Evolutionary conservation across 2,113 vertebrate genomes (phyloP).

Genomic region (Leucopsar rothschildi): DNA sequence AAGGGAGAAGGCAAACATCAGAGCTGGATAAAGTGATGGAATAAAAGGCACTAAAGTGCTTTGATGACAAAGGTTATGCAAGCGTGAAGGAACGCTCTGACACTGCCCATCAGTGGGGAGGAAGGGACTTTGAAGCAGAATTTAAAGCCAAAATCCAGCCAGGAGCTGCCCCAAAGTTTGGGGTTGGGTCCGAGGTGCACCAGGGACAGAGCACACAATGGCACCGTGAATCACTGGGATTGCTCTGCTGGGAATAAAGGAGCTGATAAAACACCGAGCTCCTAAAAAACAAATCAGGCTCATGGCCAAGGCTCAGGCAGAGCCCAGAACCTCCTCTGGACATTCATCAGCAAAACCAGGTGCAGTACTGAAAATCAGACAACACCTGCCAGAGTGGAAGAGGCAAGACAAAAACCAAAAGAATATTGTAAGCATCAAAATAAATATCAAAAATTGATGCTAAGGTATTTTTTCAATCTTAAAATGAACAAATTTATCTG

Average conservation of each 20-base stretch:
- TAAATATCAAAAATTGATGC: not conserved
- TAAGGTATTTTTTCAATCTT: not conserved
- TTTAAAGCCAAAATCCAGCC: conserved; percentile 54
- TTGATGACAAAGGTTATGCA: conserved; percentile 70
- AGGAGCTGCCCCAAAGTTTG: not conserved
- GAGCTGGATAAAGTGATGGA: conserved; percentile 64
- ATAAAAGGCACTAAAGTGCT: conserved; percentile 69
- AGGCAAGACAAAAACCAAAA: not conserved
- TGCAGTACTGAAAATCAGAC: not conserved
- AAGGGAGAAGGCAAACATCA: conserved; percentile 62
- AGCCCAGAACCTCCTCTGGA: not conserved
- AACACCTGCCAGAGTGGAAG: not conserved
- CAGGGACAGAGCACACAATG: not conserved
- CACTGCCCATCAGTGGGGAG: conserved; percentile 33
- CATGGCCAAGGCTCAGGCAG: not conserved
- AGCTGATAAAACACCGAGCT: not conserved
- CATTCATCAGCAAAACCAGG: not conserved
- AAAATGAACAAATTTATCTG: not conserved
- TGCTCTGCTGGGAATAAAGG: not conserved
- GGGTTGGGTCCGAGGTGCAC: not conserved
- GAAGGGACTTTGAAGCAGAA: conserved; percentile 36
- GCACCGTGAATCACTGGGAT: not conserved
- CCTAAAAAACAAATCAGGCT: not conserved
- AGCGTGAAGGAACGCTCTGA: conserved; percentile 50
- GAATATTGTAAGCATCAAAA: not conserved